A percentile compares a stretch with the other conserved stretches of the same genome.
Evolutionary conservation across 2,888 invertebrate genomes (phyloP).

Genomic region (Baccha elongata): DNA sequence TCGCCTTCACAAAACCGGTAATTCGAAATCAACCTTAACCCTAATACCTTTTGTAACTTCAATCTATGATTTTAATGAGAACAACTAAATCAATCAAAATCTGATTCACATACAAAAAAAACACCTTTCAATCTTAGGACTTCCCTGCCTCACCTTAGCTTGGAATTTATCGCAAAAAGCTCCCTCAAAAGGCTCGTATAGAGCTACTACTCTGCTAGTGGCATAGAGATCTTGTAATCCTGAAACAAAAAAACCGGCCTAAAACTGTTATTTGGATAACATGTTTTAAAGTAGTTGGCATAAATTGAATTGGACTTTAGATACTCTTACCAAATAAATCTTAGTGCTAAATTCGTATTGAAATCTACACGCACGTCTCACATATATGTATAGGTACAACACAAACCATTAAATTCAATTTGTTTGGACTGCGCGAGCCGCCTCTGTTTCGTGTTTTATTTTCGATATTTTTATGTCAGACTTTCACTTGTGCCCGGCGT

Average conservation of each 20-base stretch:
- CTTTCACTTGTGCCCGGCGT: conserved; percentile 65
- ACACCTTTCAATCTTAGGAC: conserved; percentile 18
- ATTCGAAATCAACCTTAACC: conserved; percentile 46
- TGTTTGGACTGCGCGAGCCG: neutral
- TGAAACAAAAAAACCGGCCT: conserved; percentile 19
- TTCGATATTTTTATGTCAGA: conserved; percentile 64
- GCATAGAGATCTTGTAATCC: conserved; percentile 13
- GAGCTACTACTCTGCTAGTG: too few species aligned
- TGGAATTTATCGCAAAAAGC: neutral
- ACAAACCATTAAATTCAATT: conserved; percentile 30
- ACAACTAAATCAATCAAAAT: conserved; percentile 33
- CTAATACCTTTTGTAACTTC: conserved; percentile 10
- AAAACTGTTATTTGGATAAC: conserved; percentile 27
- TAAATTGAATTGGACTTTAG: conserved; percentile 6
- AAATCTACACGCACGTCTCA: conserved; percentile 27
- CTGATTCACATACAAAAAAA: neutral
- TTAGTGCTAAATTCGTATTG: conserved; percentile 14
- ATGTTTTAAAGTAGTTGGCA: conserved; percentile 39
- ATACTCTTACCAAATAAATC: neutral
- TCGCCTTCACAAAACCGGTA: conserved; percentile 45
- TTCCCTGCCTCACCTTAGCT: conserved; percentile 16
- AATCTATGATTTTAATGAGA: conserved; percentile 12
- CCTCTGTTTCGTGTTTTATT: conserved; percentile 33
- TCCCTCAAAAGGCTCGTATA: neutral
- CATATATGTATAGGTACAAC: too few species aligned